phyloP scores from a whole-genome alignment of 2,113 vertebrate genomes.

The Polypterus senegalus region DNA sequence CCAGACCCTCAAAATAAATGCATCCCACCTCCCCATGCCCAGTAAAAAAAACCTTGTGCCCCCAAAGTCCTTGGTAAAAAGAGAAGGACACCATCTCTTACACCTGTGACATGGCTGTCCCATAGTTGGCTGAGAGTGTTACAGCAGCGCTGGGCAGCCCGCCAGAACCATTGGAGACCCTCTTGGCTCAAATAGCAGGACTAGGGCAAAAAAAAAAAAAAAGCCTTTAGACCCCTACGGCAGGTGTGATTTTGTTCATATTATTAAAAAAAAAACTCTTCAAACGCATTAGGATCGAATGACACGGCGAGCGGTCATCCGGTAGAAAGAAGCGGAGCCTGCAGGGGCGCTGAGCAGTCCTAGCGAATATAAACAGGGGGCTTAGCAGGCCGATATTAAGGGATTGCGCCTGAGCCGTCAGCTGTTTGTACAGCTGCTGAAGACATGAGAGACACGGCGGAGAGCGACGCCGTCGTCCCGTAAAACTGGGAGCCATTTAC shows the following conservation, averaged over 20 bases:
- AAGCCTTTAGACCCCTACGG: too few relatives aligned
- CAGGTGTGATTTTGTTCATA: too few relatives aligned
- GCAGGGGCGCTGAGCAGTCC: too few relatives aligned
- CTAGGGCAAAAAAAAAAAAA: too few relatives aligned
- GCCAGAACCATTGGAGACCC: conserved; percentile 43
- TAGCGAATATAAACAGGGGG: too few relatives aligned
- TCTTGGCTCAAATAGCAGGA: conserved; percentile 20
- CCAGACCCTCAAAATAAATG: too few relatives aligned
- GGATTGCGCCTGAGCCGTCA: not conserved
- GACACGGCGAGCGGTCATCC: too few relatives aligned
- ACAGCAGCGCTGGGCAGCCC: conserved; percentile 36
- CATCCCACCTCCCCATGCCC: not conserved
- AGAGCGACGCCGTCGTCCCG: not conserved
- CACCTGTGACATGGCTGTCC: conserved; percentile 45
- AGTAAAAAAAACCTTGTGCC: conserved; percentile 31
- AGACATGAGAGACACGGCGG: not conserved
- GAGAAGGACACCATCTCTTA: conserved; percentile 33
- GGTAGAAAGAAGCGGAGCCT: too few relatives aligned
- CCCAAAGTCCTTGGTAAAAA: conserved; percentile 32
- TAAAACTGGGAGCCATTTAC: not conserved
- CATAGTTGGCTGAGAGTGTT: conserved; percentile 30
- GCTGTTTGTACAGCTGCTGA: conserved; percentile 3
- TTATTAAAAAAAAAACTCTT: too few relatives aligned
- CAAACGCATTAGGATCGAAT: too few relatives aligned
- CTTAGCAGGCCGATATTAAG: too few relatives aligned